These are phyloP conservation scores for Dinocampus coccinellae DNA, from an alignment of 2,888 invertebrate species.

Conservation along the genomic window DNA sequence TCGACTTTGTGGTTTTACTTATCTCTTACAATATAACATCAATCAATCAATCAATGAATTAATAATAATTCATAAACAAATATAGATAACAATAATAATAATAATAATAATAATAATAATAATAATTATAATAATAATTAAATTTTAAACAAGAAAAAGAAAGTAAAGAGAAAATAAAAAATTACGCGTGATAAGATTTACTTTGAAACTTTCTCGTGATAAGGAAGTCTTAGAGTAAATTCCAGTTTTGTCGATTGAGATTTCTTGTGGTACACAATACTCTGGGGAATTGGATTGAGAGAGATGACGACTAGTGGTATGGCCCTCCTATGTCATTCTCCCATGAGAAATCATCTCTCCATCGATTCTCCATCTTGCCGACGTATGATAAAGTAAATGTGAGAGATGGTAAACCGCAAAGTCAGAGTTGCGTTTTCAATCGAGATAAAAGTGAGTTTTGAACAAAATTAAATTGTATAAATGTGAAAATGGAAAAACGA, in stretches of 20 bases:
- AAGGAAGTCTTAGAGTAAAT: conserved; percentile 5
- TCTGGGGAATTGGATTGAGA: not conserved
- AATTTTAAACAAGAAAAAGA: not conserved
- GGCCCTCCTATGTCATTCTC: not conserved
- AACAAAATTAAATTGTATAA: conserved; percentile 20
- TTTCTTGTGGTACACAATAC: conserved; percentile 10
- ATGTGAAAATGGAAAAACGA: conserved; percentile 20
- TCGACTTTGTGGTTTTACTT: not conserved
- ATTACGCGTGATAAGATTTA: not conserved
- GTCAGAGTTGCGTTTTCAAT: conserved; percentile 32
- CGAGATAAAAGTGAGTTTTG: conserved; percentile 11
- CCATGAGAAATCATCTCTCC: conserved; percentile 16
- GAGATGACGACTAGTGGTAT: conserved; percentile 11
- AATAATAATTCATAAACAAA: not conserved
- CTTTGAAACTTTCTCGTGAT: not conserved
- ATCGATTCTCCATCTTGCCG: conserved; percentile 14
- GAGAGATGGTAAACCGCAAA: conserved; percentile 31
- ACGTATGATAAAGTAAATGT: conserved; percentile 5
- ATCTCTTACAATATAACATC: not conserved
- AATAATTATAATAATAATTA: conserved; percentile 4
- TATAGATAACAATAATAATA: not conserved
- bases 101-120: not conserved
- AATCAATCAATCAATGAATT: not conserved
- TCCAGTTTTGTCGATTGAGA: conserved; percentile 19
- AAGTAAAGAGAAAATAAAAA: not conserved